These are phyloP conservation scores for Chaenodraco wilsoni DNA, from an alignment of 2,797 vertebrate genomes.

Conservation along the genomic window DNA sequence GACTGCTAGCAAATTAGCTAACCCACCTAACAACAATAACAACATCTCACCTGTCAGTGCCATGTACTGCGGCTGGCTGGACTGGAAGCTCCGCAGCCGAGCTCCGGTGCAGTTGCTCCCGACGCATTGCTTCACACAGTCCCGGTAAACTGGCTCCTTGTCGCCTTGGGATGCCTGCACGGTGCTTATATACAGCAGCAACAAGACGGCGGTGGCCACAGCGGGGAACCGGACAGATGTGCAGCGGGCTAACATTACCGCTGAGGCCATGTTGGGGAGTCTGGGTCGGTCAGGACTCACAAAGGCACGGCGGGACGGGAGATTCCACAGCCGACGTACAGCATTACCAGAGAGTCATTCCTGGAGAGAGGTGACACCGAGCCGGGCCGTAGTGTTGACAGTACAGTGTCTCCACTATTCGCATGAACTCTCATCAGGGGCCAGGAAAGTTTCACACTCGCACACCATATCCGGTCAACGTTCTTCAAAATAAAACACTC, in stretches of 20 bases:
- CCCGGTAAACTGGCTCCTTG: constrained; percentile 94
- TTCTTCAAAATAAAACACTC: constrained; percentile 52
- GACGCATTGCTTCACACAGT: constrained; percentile 91
- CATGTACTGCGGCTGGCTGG: constrained; percentile 94
- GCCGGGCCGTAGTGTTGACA: constrained; percentile 3
- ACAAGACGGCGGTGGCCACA: constrained; percentile 65
- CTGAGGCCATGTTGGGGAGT: constrained; percentile 71
- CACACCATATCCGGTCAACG: constrained; percentile 4
- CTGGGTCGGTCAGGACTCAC: constrained; percentile 67
- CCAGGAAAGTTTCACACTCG: constrained; percentile 20
- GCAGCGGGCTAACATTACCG: constrained; percentile 65
- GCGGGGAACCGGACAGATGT: constrained; percentile 77
- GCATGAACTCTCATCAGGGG: neutral
- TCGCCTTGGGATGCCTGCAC: constrained; percentile 89
- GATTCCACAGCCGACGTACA: constrained; percentile 36
- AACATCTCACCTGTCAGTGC: constrained; percentile 88
- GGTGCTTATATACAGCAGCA: constrained; percentile 67
- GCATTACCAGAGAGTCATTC: constrained; percentile 57
- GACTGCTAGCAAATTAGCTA: constrained; percentile 46
- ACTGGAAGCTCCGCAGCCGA: constrained; percentile 89
- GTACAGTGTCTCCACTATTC: neutral
- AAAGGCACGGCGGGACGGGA: constrained; percentile 67
- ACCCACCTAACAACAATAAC: constrained; percentile 23
- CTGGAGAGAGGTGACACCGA: neutral
- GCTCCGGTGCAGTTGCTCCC: constrained; percentile 92